Base-by-base conservation (phyloP, 2,888 invertebrate genomes). In the Agrotis puta region DNA sequence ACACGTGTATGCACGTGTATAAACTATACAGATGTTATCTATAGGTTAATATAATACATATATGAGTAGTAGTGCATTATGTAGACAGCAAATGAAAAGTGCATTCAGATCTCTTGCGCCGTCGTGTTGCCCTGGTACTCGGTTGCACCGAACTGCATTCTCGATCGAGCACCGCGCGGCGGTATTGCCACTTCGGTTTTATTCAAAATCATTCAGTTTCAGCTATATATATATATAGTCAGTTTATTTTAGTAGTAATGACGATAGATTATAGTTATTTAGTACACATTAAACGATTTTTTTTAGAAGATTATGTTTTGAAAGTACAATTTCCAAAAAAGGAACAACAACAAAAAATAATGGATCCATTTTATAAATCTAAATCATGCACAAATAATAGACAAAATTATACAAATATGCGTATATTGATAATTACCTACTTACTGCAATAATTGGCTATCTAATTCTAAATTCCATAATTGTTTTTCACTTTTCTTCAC, bases 131-230 rank as follows among this genome's bases (percentile, higher is more conserved):
- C 94, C 94, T 95, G 89, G 94, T 95, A 94, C 80, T 85, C 77
- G 77, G 88, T 88, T 94, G 94, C 94, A 94, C 90, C 88, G 79
- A 91, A 89, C 81, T 94, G 94, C 94, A 94, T 92, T 91, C 88
- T 85, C 86, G 84, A 80, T 80, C 82, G 79, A 84, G 84, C 74
- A 82, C 72, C 79, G 70, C 74, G 74, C 73, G 74, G 59, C 70
- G 78, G 16, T 69, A 79, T 86, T 82, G 82, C 33, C 59, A 65
- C 63, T 70, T 62, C n/a, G 59, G 64, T 70, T 71, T 79, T 64
- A 64, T 48, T 67, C 16, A 58, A 75, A 66, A 33, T 56, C 18
- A 20, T 61, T 22, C 20, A 51, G 39, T 48, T n/a, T 63, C 20
- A 71, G 16, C 45, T 11, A 57, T 45, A 7, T 13, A 57, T 45